phyloP scores from a whole-genome alignment of 2,888 invertebrate genomes.

The Tachina grossa region DNA sequence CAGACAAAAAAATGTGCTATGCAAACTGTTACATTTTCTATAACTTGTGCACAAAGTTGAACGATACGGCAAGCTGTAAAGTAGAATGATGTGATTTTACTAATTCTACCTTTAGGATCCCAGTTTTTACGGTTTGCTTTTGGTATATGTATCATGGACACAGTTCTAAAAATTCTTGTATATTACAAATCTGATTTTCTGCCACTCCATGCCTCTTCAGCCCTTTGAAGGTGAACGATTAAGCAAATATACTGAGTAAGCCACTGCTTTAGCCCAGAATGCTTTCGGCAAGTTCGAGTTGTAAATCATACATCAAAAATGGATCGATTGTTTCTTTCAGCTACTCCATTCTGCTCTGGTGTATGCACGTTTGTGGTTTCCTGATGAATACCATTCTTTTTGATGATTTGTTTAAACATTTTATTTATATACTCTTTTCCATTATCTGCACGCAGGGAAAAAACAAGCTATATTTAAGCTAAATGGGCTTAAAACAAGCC shows the following conservation, averaged over 20 bases:
- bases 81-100: too few relatives aligned
- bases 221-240: conserved; percentile 57
- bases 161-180: conserved; percentile 58
- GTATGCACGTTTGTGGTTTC: conserved; percentile 37
- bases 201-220: conserved; percentile 60
- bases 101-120: too few relatives aligned
- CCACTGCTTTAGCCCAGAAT: conserved; percentile 72
- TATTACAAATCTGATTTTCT: conserved; percentile 57
- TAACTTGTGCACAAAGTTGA: too few relatives aligned
- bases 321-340: conserved; percentile 68
- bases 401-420: conserved; percentile 19
- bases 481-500: too few relatives aligned
- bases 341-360: conserved; percentile 58
- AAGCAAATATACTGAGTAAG: conserved; percentile 71
- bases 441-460: too few relatives aligned
- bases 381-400: conserved; percentile 11
- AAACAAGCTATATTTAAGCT: too few relatives aligned
- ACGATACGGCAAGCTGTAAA: too few relatives aligned
- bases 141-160: too few relatives aligned
- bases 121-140: too few relatives aligned
- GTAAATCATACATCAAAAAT: conserved; percentile 73
- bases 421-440: conserved; percentile 37
- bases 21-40: too few relatives aligned
- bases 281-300: conserved; percentile 60
- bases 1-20: too few relatives aligned